Evolutionary conservation across 2,888 invertebrate genomes (phyloP).

Genomic region (Gymnoscelis rufifasciata): DNA sequence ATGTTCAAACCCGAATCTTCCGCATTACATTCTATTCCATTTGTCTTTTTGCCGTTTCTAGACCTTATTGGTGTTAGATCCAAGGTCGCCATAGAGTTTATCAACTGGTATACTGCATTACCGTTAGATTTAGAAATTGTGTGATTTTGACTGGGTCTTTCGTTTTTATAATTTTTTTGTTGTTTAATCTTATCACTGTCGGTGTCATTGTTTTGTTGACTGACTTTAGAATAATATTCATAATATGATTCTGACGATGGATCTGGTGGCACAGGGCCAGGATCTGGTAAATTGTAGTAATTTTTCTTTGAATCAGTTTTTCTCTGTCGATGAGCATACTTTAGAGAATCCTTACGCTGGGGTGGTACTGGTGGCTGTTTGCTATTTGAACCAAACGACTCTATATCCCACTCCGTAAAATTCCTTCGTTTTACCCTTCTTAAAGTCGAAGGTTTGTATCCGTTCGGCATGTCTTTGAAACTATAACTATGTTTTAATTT

Average conservation of each 20-base stretch:
- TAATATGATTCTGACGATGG: slow-evolving; percentile 74
- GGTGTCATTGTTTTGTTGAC: slow-evolving; percentile 72
- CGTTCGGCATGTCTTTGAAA: slow-evolving; percentile 81
- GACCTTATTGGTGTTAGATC: slow-evolving; percentile 64
- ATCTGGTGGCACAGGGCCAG: slow-evolving; percentile 67
- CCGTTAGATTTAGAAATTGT: slow-evolving; percentile 36
- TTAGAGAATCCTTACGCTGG: slow-evolving; percentile 70
- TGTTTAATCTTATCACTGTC: slow-evolving; percentile 71
- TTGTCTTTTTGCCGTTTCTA: slow-evolving; percentile 55
- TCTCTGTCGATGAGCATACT: slow-evolving; percentile 74
- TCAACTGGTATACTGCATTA: slow-evolving; percentile 65
- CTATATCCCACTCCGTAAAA: slow-evolving; percentile 80
- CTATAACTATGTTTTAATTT: slow-evolving; percentile 77
- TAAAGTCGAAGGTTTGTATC: slow-evolving; percentile 80
- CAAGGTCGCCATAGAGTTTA: slow-evolving; percentile 71
- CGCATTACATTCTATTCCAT: slow-evolving; percentile 58
- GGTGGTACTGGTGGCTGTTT: slow-evolving; percentile 66
- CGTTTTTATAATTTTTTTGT: slow-evolving; percentile 59
- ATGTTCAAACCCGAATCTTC: slow-evolving; percentile 73
- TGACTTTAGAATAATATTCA: slow-evolving; percentile 74
- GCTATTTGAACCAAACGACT: slow-evolving; percentile 55
- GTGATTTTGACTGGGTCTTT: slow-evolving; percentile 39
- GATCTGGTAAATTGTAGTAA: slow-evolving; percentile 66
- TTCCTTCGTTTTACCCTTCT: slow-evolving; percentile 77
- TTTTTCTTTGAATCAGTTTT: slow-evolving; percentile 68